These are phyloP conservation scores for Engraulis encrasicolus DNA, from an alignment of 2,113 vertebrate genomes.

Conservation along the genomic window DNA sequence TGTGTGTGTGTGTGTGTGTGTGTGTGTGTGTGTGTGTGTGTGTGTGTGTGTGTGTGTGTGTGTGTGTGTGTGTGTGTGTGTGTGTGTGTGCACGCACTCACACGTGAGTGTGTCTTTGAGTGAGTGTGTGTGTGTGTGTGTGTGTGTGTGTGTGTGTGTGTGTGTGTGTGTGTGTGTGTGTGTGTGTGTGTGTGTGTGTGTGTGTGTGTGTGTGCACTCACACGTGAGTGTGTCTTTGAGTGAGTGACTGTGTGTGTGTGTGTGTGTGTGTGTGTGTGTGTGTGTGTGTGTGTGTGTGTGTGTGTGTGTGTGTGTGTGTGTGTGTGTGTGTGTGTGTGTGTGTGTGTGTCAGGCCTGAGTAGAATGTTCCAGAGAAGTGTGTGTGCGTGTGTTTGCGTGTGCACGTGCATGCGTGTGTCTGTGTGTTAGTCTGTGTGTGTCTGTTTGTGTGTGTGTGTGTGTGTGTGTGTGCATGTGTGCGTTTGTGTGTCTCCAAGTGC, in stretches of 20 bases:
- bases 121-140: neutral
- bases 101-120: neutral
- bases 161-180: neutral
- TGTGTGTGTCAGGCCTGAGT: constrained; percentile 1
- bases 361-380: neutral
- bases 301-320: neutral
- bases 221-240: neutral
- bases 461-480: neutral
- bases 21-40: neutral
- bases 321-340: neutral
- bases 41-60: too few relatives aligned
- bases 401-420: neutral
- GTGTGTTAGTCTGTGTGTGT: constrained; percentile 2
- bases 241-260: neutral
- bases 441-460: neutral
- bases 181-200: constrained; percentile 3
- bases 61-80: constrained; percentile 3
- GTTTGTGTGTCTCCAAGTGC: constrained; percentile 18
- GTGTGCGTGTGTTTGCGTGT: neutral
- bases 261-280: constrained; percentile 1
- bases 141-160: neutral
- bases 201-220: neutral
- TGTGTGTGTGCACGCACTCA: constrained; percentile 3
- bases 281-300: neutral
- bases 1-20: constrained; percentile 17